Base-by-base conservation (phyloP, 2,888 invertebrate genomes). In the Drosophila meridiana region DNA sequence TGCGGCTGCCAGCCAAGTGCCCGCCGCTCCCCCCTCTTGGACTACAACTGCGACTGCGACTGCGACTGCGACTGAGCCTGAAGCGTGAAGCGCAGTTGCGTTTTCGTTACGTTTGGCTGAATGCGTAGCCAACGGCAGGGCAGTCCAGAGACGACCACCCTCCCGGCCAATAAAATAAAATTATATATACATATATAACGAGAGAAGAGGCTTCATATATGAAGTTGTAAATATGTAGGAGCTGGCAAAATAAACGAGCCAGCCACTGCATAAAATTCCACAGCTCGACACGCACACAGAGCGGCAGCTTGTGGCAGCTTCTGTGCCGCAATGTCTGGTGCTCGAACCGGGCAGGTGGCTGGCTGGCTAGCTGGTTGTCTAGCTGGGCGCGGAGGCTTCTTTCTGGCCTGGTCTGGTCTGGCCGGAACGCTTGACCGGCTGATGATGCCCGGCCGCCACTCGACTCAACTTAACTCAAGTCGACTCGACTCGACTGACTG, bases 81-180 rank as follows among this genome's bases (percentile, higher is more conserved):
- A 87, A 87, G 90, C 86, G 86, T 86, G 90, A 86, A 90, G 90
- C 80, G 86, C 75, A 85, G 90, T 90, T 90, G 87, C 87, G 87
- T 87, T 86, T 87, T 87, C 83, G 87, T 87, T 88, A 88, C 87
- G 90, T 86, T 90, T 80, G 69, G 89, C 73, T 87, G 87, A 48
- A 67, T 89, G 83, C 83, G 78, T 78, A 72, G 72, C 80, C 76
- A 76, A 66, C 48, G 38, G 58, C 20, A 55, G 42, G 40, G 48
- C 63, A 63, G 71, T 52, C 55, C 47, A 56, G 53, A 34, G 68
- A 36, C 70, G 69, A 78, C 82, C 84, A 87, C 87, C 82, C 85
- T 87, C 85, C 74, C 75, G 72, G 81, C 71, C 82, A 89, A 84
- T 84, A 81, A 73, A 56, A 40, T 6, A 14, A 6, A 40, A 14